Evolutionary conservation across 2,888 invertebrate genomes (phyloP).

Genomic region (Cheilosia vernalis): DNA sequence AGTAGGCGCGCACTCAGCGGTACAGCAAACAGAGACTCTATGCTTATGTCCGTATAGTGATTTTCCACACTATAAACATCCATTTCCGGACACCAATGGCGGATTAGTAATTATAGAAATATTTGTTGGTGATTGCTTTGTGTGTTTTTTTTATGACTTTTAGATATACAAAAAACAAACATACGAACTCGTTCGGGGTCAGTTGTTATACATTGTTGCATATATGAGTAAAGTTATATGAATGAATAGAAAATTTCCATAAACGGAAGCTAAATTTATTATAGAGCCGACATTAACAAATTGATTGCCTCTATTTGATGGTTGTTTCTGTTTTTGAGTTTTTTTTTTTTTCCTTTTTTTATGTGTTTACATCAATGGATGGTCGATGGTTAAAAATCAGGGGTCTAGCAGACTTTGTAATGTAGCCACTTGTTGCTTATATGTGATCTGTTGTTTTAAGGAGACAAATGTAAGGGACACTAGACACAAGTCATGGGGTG

Average conservation of each 20-base stretch:
- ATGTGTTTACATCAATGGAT: too few species aligned
- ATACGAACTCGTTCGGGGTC: slow-evolving; percentile 31
- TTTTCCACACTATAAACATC: slow-evolving; percentile 34
- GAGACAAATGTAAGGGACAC: too few species aligned
- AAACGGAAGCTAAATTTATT: slow-evolving; percentile 55
- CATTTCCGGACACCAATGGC: slow-evolving; percentile 58
- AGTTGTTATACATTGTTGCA: not conserved
- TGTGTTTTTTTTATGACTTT: slow-evolving; percentile 43
- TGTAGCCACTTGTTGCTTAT: too few species aligned
- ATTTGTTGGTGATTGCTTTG: slow-evolving; percentile 51
- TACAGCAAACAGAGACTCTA: slow-evolving; percentile 1
- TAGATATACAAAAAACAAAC: slow-evolving; percentile 38
- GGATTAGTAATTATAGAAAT: slow-evolving; percentile 53
- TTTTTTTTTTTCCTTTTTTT: too few species aligned
- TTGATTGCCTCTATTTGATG: slow-evolving; percentile 51
- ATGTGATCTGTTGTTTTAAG: too few species aligned
- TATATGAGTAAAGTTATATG: slow-evolving; percentile 1
- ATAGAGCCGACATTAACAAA: slow-evolving; percentile 12
- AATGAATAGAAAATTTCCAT: slow-evolving; percentile 41
- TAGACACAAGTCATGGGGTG: too few species aligned
- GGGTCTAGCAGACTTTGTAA: too few species aligned
- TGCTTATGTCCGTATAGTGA: slow-evolving; percentile 6
- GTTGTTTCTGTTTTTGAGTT: slow-evolving; percentile 13
- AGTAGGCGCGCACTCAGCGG: slow-evolving; percentile 26
- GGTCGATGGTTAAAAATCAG: too few species aligned